phyloP scores from a whole-genome alignment of 1,140 invertebrate genomes.

The Formica exsecta region DNA sequence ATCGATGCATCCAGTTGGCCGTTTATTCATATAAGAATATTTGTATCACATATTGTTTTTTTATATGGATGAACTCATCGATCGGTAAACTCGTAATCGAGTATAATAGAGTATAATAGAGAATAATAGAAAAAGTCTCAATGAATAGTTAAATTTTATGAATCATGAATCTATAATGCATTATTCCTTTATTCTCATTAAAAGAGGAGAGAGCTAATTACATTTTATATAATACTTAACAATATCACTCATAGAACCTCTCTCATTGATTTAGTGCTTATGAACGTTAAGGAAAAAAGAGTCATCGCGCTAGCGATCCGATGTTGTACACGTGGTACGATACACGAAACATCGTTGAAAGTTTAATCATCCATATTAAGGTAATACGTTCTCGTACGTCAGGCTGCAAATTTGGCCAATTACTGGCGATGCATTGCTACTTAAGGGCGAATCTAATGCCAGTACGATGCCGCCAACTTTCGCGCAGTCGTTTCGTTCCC shows the following conservation, averaged over 20 bases:
- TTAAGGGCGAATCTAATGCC: neutral
- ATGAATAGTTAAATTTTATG: no score
- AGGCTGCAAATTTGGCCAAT: constrained; percentile 28
- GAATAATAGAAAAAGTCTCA: neutral
- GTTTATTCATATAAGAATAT: neutral
- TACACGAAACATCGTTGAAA: constrained; percentile 28
- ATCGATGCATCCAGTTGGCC: neutral
- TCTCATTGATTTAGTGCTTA: neutral
- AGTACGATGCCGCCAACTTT: neutral
- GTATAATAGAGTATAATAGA: no score
- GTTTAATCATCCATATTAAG: constrained; percentile 53
- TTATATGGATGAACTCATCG: neutral
- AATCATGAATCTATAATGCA: no score
- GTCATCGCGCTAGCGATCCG: neutral
- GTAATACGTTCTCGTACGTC: neutral
- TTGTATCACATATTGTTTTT: neutral
- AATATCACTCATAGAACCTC: neutral
- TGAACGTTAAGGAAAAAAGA: neutral
- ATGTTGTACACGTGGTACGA: neutral
- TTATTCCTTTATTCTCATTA: no score
- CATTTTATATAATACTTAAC: neutral
- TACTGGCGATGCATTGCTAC: constrained; percentile 39
- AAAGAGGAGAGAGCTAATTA: no score
- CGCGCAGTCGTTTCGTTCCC: neutral
- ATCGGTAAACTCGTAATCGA: neutral